phyloP scores from a whole-genome alignment of 2,888 invertebrate genomes.

The Chrysotoxum bicinctum region DNA sequence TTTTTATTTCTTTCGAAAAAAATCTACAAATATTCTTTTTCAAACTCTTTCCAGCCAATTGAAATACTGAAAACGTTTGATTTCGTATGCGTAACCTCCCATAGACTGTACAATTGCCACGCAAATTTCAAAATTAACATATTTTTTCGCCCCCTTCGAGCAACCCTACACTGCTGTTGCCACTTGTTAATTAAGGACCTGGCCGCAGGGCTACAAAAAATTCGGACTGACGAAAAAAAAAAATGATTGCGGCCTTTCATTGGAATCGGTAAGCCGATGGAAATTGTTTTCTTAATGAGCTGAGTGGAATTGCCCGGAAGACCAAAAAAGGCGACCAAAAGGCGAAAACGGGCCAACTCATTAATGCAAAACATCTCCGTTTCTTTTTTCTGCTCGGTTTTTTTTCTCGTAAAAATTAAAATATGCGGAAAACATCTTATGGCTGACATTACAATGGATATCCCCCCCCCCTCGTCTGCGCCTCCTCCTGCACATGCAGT shows the following conservation, averaged over 20 bases:
- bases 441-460: conserved; percentile 46
- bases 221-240: neutral
- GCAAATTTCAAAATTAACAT: conserved; percentile 56
- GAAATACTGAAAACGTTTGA: conserved; percentile 38
- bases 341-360: conserved; percentile 50
- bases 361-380: conserved; percentile 67
- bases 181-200: conserved; percentile 71
- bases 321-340: conserved; percentile 12
- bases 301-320: conserved; percentile 67
- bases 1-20: neutral
- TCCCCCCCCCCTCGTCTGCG: conserved; percentile 48
- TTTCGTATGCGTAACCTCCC: conserved; percentile 60
- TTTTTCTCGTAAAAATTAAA: conserved; percentile 56
- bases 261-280: conserved; percentile 70
- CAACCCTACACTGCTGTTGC: neutral
- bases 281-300: conserved; percentile 74
- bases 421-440: conserved; percentile 66
- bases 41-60: conserved; percentile 29
- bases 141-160: neutral
- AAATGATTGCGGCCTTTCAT: conserved; percentile 59
- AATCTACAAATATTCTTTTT: neutral
- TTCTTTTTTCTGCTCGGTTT: conserved; percentile 8
- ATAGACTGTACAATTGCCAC: conserved; percentile 12
- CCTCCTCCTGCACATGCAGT: conserved; percentile 30
- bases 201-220: conserved; percentile 48